Conservation (phyloP, 2,888 invertebrate genomes). For the Catocala sponsa region DNA sequence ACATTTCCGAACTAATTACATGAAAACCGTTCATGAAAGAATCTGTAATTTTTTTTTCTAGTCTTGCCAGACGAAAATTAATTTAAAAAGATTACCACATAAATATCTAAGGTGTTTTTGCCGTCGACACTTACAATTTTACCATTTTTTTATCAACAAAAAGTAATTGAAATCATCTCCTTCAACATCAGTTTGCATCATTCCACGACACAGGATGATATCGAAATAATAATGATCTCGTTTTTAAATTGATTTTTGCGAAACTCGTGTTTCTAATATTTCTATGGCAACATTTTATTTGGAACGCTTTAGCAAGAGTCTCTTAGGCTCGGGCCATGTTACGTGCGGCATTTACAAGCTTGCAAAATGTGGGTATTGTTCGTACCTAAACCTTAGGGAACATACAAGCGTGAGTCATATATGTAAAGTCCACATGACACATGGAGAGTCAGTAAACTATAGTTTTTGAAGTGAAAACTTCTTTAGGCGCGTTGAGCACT, state of each 20-base stretch:
- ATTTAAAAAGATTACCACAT: slow-evolving; percentile 16
- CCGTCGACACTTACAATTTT: slow-evolving; percentile 3
- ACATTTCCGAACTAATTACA: slow-evolving; percentile 5
- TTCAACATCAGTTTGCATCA: slow-evolving; percentile 19
- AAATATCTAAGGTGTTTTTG: slow-evolving; percentile 24
- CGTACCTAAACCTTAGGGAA: too few species aligned
- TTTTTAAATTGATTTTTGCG: slow-evolving; percentile 38
- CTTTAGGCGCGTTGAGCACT: too few species aligned
- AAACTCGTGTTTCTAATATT: background rate
- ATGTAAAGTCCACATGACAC: too few species aligned
- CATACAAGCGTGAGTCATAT: too few species aligned
- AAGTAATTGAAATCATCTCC: slow-evolving; percentile 36
- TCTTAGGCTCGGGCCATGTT: too few species aligned
- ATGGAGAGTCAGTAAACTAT: too few species aligned
- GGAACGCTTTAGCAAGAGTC: too few species aligned
- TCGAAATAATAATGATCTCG: too few species aligned
- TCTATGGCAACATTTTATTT: too few species aligned
- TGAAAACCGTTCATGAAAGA: background rate
- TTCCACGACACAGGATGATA: slow-evolving; percentile 20
- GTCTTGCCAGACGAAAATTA: slow-evolving; percentile 12
- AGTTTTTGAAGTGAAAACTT: too few species aligned
- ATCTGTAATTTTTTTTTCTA: slow-evolving; percentile 5
- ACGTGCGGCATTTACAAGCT: too few species aligned
- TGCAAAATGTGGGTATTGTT: too few species aligned
- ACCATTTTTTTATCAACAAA: slow-evolving; percentile 28